A percentile compares a stretch with the other conserved stretches of the same genome.
Evolutionary conservation across 1,140 invertebrate genomes (phyloP).

Genomic region (Zophobas atratus): DNA sequence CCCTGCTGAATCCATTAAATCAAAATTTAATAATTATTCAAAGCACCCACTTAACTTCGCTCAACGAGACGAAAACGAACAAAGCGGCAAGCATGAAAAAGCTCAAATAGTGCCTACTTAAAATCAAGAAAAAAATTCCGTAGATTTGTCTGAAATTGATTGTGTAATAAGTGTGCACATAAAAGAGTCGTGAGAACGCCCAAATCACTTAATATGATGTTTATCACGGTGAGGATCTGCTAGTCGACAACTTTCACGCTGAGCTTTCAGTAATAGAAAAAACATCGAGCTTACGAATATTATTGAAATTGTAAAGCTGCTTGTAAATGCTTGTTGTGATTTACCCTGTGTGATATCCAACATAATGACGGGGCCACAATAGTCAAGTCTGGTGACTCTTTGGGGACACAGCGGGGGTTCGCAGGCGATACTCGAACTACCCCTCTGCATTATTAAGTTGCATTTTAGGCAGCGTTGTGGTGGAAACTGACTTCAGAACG

Average conservation of each 20-base stretch:
- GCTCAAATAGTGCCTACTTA: slow-evolving; percentile 2
- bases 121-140: slow-evolving; percentile 9
- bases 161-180: slow-evolving; percentile 40
- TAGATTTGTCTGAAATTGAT: slow-evolving; percentile 19
- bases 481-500: no score
- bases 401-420: slow-evolving; percentile 12
- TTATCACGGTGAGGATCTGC: slow-evolving; percentile 33
- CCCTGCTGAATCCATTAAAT: no score
- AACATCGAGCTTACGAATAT: slow-evolving; percentile 33
- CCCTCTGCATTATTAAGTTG: slow-evolving; percentile 17
- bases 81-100: slow-evolving; percentile 15
- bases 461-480: not conserved
- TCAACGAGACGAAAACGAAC: not conserved
- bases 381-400: slow-evolving; percentile 28
- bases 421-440: slow-evolving; percentile 12
- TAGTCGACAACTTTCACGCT: slow-evolving; percentile 25
- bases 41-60: no score
- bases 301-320: slow-evolving; percentile 28
- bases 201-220: slow-evolving; percentile 45
- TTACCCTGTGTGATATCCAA: slow-evolving; percentile 47
- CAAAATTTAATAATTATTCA: no score
- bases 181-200: slow-evolving; percentile 45
- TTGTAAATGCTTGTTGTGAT: slow-evolving; percentile 42
- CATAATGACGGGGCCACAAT: slow-evolving; percentile 41
- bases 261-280: slow-evolving; percentile 36